Percentiles rank a stretch among this genome's conserved stretches.
These are phyloP conservation scores for Jordanella pulchra DNA, from an alignment of 2,797 vertebrate species.

Conservation along the genomic window DNA sequence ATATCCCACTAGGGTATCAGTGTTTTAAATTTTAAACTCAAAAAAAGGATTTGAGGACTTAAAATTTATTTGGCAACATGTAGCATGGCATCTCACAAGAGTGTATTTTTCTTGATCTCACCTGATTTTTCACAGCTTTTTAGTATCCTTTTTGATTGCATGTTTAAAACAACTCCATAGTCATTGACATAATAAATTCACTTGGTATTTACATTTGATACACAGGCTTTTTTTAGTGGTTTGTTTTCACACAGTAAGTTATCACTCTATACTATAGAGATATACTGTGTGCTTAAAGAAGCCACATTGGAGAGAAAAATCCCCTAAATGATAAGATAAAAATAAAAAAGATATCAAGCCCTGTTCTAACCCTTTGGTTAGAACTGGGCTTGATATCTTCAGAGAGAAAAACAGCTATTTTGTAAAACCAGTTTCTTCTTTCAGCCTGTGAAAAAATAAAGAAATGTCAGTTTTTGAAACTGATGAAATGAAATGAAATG, in stretches of 20 bases:
- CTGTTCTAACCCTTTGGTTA: constrained; percentile 3
- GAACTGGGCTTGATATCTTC: constrained; percentile 11
- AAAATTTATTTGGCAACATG: constrained; percentile 54
- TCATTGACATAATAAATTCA: constrained; percentile 6
- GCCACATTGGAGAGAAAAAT: background rate
- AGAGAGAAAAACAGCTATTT: constrained; percentile 1
- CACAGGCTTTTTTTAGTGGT: too few species aligned
- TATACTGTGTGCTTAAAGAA: background rate
- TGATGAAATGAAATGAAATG: constrained; percentile 52
- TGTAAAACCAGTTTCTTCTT: constrained; percentile 1
- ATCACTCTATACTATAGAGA: background rate
- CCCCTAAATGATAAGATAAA: constrained; percentile 6
- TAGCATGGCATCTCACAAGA: constrained; percentile 46
- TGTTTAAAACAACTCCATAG: constrained; percentile 9
- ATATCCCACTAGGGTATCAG: background rate
- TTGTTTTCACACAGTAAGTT: background rate
- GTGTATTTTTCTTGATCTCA: constrained; percentile 38
- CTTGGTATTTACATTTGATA: constrained; percentile 20
- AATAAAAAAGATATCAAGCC: constrained; percentile 3
- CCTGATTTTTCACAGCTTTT: constrained; percentile 18
- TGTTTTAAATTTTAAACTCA: background rate
- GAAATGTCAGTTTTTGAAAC: constrained; percentile 17
- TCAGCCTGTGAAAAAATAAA: constrained; percentile 1
- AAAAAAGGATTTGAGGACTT: background rate
- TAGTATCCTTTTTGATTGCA: constrained; percentile 11